Base-by-base conservation (phyloP, 2,797 vertebrate species). In the Telmatherina bonti region DNA sequence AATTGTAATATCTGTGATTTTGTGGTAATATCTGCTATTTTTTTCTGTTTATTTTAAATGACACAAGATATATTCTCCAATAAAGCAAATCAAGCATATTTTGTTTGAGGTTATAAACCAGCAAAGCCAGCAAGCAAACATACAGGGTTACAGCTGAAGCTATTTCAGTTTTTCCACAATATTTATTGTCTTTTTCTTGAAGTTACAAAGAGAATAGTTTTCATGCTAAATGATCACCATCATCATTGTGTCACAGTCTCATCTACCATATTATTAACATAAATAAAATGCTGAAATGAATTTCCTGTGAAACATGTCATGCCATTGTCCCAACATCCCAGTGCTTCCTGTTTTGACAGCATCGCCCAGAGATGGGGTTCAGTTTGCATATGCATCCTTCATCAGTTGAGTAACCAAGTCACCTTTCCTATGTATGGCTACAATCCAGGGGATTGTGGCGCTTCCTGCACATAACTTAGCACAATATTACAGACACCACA, bases 401-500 rank as follows among this genome's bases (percentile, higher is more conserved):
- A 84, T 88, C 66, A 83, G 65, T 33, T 11, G 1, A 53, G 22
- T 59, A 62, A 84, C 74, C 61, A 18, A 1, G 15, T 59, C 41
- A 24, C 78, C 74, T 74, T 53, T 69, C 62, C 36, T 62, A 65
- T 85, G 79, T 65, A 74, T 47, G 33, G 35, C 4, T 43, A 58
- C 53, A 11, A 24, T 61, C 35, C 6, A 11, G 22, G 31, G 2
- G 35, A 70, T 43, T 36, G 57, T 5, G 13, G 5, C 26, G 30
- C 72, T 62, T 67, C 69, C 72, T 73, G 53, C 66, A 68, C 74
- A 68, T 78, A 81, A 70, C 36, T 65, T 82, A 81, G 8, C 63
- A 41, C 12, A 79, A 77, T 75, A 61, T 60, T 36, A 69, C 41
- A 30, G 38, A 43, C 54, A 31, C 8, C 35, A 41, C 29, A 31